Evolutionary conservation across 2,113 vertebrate species (phyloP), one percentile per base, ranked within the genome.

Genomic region (Rhea pennata): DNA sequence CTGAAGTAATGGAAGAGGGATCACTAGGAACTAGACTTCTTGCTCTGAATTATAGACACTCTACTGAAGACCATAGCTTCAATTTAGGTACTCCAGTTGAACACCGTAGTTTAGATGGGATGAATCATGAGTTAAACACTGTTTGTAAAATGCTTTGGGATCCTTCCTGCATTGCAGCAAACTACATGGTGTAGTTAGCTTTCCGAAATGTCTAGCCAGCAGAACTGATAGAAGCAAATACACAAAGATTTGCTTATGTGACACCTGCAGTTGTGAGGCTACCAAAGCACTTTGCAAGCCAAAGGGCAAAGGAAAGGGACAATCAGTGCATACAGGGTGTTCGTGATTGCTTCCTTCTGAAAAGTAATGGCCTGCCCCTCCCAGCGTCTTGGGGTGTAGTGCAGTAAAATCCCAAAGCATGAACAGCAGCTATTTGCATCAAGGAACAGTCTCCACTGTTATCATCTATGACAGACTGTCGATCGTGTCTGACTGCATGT

Each of bases 181-280:
- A 31, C 71, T 76, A 33, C 50, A 15, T 1, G 0, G 10, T 40
- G 6, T 17, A 58, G 66, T 58, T 0, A 0, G 17, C 88, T 70
- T 91, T 87, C 74, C 84, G 75, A 89, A 85, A 85, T 66, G 54
- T 93, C 88, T 85, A 87, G 87, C 46, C 64, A 70, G 70, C 42
- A 66, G 76, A n/a, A 82, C 58, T 58, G 76, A 48, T 21, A 79
- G 44, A 66, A 87, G 73, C 62, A 91, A 96, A 79, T 54, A 82
- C 19, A 26, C 56, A 50, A 53, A 87, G 58, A 73, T 73, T 76
- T 93, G n/a, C 46, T 87, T 33, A 71, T 5, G 1, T 62, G 64
- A 54, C 62, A 29, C 39, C 74, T 87, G 77, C 54, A 82, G 51
- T 40, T 66, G 33, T 76, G 71, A 91, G 92, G 64, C 59, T 70